A percentile compares a stretch with the other conserved stretches of the same genome.
These are phyloP conservation scores for Ips nitidus DNA, from an alignment of 1,140 invertebrate genomes.

Conservation along the genomic window DNA sequence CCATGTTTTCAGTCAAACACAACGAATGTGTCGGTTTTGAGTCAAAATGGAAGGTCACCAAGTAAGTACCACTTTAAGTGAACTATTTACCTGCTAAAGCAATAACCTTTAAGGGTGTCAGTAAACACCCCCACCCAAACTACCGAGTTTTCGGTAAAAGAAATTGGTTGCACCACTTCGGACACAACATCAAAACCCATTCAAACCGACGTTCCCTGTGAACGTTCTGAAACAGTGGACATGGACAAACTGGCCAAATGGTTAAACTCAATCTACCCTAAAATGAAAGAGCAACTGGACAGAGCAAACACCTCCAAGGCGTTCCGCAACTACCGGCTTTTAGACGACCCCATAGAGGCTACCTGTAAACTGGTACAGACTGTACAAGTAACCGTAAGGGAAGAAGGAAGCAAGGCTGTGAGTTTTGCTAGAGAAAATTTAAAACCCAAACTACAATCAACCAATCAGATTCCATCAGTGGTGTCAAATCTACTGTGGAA, in stretches of 20 bases:
- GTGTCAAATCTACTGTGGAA: conserved; percentile 42
- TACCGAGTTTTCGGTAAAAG: conserved; percentile 31
- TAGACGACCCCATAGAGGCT: conserved; percentile 30
- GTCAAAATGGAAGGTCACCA: conserved; percentile 48
- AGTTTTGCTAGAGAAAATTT: neutral
- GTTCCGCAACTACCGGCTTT: conserved; percentile 41
- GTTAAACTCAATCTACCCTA: conserved; percentile 45
- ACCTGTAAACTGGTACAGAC: conserved; percentile 40
- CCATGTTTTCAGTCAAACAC: conserved; percentile 46
- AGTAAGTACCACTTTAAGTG: conserved; percentile 35
- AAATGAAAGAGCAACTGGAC: conserved; percentile 44
- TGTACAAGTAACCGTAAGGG: conserved; percentile 30
- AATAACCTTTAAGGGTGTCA: conserved; percentile 38
- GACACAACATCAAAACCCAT: conserved; percentile 28
- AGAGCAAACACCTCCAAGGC: conserved; percentile 42
- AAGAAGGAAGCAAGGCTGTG: conserved; percentile 30
- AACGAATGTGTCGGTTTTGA: conserved; percentile 50
- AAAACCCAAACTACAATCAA: conserved; percentile 16
- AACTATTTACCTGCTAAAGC: neutral
- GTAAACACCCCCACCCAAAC: conserved; percentile 41
- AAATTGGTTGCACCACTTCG: conserved; percentile 32
- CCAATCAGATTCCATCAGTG: neutral
- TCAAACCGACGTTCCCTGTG: conserved; percentile 39
- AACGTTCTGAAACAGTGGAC: conserved; percentile 30
- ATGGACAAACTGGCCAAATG: conserved; percentile 46